These are phyloP conservation scores for Oncorhynchus gorbuscha DNA, from an alignment of 2,113 vertebrate genomes.

Conservation along the genomic window DNA sequence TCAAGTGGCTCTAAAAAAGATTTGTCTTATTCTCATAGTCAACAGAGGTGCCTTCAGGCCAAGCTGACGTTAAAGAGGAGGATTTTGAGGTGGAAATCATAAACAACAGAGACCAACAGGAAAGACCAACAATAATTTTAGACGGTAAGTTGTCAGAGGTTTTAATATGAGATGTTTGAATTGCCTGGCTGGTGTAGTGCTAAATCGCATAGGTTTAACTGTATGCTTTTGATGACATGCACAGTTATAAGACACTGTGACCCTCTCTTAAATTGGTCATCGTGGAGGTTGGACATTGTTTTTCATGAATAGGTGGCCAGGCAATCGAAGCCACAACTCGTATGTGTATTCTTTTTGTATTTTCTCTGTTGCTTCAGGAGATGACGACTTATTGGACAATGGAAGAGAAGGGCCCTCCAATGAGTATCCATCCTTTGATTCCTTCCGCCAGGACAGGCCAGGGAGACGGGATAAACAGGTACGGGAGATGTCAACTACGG, in stretches of 20 bases:
- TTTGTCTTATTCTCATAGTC: slow-evolving; percentile 30
- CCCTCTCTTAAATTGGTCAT: no score
- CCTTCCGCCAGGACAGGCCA: slow-evolving; percentile 9
- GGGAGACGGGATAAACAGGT: slow-evolving; percentile 31
- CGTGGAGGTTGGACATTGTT: no score
- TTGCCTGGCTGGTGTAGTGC: no score
- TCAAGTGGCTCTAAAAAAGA: background rate
- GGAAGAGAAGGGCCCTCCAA: slow-evolving; percentile 22
- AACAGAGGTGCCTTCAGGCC: background rate
- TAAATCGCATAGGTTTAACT: no score
- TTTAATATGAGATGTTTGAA: background rate
- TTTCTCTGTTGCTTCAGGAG: slow-evolving; percentile 13
- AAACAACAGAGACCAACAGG: slow-evolving; percentile 16
- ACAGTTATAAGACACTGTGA: no score
- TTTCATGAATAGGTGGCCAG: no score
- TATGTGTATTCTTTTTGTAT: slow-evolving; percentile 9
- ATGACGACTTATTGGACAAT: slow-evolving; percentile 8
- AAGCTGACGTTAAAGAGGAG: slow-evolving; percentile 52
- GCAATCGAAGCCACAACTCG: no score
- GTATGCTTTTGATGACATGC: no score
- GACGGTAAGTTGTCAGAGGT: slow-evolving; percentile 33
- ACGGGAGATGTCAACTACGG: background rate
- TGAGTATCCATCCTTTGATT: background rate
- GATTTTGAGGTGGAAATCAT: slow-evolving; percentile 31
- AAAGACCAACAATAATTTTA: background rate